phyloP scores from a whole-genome alignment of 2,888 invertebrate genomes.

The Lepeophtheirus nordmannii region DNA sequence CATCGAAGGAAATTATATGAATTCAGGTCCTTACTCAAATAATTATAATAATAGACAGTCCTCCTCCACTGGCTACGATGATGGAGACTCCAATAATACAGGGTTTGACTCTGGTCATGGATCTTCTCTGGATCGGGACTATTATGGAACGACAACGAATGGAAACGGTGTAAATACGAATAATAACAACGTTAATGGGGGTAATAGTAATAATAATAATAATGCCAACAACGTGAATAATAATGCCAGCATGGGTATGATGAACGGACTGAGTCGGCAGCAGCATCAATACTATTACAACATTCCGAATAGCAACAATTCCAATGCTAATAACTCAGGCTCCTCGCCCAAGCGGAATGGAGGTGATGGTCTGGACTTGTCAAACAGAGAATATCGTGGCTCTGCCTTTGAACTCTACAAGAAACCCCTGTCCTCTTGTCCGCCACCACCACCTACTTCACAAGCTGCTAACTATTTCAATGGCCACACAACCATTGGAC shows the following conservation, averaged over 20 bases:
- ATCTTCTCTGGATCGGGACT: slow-evolving; percentile 39
- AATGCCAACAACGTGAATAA: neutral
- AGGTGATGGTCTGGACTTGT: slow-evolving; percentile 44
- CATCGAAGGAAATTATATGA: slow-evolving; percentile 14
- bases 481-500: too few species aligned
- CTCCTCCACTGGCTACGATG: slow-evolving; percentile 39
- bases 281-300: slow-evolving; percentile 27
- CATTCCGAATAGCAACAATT: too few species aligned
- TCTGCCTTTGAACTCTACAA: slow-evolving; percentile 89
- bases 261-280: slow-evolving; percentile 2
- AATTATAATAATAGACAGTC: neutral
- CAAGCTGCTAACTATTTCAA: too few species aligned
- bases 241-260: neutral
- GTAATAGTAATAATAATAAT: neutral
- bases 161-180: too few species aligned
- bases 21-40: slow-evolving; percentile 18
- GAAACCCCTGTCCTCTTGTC: slow-evolving; percentile 44
- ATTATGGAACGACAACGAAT: slow-evolving; percentile 26
- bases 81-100: slow-evolving; percentile 30
- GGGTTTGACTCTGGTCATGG: slow-evolving; percentile 39
- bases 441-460: too few species aligned
- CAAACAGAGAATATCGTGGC: slow-evolving; percentile 75
- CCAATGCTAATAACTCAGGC: too few species aligned
- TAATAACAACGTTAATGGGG: slow-evolving; percentile 25
- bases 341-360: slow-evolving; percentile 31